phyloP scores from a whole-genome alignment of 2,888 invertebrate genomes.

The Caenorhabditis afra region DNA sequence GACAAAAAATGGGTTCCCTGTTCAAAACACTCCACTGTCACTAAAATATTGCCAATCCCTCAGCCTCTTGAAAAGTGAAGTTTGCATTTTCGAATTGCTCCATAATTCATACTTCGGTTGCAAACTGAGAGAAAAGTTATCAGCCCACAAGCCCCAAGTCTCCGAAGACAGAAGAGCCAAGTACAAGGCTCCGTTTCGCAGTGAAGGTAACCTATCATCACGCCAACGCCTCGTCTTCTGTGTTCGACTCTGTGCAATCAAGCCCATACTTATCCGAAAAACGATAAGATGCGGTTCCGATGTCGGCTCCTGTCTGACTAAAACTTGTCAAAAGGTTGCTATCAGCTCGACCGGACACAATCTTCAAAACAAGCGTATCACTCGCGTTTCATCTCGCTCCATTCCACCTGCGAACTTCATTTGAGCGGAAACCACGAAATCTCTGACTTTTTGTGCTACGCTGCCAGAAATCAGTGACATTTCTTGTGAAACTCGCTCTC shows the following conservation, averaged over 20 bases:
- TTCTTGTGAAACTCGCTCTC: neutral
- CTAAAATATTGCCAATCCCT: slow-evolving; percentile 8
- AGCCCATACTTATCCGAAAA: slow-evolving; percentile 29
- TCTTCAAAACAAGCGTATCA: slow-evolving; percentile 39
- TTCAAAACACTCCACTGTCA: slow-evolving; percentile 20
- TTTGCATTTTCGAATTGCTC: neutral
- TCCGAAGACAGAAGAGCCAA: no score
- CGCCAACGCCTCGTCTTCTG: slow-evolving; percentile 14
- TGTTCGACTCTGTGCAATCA: slow-evolving; percentile 15
- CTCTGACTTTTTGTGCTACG: no score
- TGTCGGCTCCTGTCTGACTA: no score
- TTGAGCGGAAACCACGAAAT: slow-evolving; percentile 14
- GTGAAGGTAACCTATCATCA: slow-evolving; percentile 1
- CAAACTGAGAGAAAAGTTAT: no score
- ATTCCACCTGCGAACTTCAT: slow-evolving; percentile 44
- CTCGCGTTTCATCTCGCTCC: slow-evolving; percentile 34
- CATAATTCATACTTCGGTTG: no score
- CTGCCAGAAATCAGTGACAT: neutral
- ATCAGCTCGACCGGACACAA: slow-evolving; percentile 9
- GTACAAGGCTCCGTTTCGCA: no score
- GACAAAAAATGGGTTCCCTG: slow-evolving; percentile 6
- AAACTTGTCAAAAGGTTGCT: neutral
- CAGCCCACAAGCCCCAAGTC: no score
- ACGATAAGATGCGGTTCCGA: neutral
- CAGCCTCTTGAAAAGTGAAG: neutral